phyloP scores from a whole-genome alignment of 2,888 invertebrate genomes.

The Tridacna gigas region DNA sequence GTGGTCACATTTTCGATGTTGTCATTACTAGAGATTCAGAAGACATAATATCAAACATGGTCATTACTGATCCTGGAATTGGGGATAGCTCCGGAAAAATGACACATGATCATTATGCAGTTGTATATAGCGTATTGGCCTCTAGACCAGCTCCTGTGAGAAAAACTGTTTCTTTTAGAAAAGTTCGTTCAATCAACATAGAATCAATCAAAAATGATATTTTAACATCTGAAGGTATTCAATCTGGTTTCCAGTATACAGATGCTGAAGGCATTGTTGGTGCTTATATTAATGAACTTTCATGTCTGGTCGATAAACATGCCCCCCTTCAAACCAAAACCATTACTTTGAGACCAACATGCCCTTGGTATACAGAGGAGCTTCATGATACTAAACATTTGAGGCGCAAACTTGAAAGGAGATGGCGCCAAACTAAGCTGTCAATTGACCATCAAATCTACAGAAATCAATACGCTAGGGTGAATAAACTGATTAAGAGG shows the following conservation, averaged over 20 bases:
- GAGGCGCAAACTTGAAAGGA: constrained; percentile 48
- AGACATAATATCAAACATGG: constrained; percentile 31
- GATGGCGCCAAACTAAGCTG: constrained; percentile 44
- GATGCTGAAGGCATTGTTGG: constrained; percentile 22
- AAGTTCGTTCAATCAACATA: constrained; percentile 44
- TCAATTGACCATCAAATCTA: constrained; percentile 48
- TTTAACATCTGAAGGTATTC: constrained; percentile 13
- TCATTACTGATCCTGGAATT: constrained; percentile 35
- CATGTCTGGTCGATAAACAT: constrained; percentile 39
- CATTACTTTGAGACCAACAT: constrained; percentile 42
- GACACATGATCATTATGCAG: constrained; percentile 43
- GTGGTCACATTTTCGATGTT: constrained; percentile 36
- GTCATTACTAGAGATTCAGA: constrained; percentile 36
- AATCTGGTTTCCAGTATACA: not conserved
- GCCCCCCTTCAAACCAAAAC: constrained; percentile 49
- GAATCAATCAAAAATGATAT: constrained; percentile 38
- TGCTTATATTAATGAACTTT: constrained; percentile 17
- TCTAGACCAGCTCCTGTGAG: constrained; percentile 38
- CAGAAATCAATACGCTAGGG: constrained; percentile 36
- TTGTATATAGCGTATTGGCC: constrained; percentile 24
- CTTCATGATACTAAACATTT: constrained; percentile 53
- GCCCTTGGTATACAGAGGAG: constrained; percentile 49
- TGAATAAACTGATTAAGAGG: constrained; percentile 41
- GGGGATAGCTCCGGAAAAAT: constrained; percentile 37
- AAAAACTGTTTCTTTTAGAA: constrained; percentile 41